Conservation (phyloP, 2,888 invertebrate genomes). For the Caradrina clavipalpis region DNA sequence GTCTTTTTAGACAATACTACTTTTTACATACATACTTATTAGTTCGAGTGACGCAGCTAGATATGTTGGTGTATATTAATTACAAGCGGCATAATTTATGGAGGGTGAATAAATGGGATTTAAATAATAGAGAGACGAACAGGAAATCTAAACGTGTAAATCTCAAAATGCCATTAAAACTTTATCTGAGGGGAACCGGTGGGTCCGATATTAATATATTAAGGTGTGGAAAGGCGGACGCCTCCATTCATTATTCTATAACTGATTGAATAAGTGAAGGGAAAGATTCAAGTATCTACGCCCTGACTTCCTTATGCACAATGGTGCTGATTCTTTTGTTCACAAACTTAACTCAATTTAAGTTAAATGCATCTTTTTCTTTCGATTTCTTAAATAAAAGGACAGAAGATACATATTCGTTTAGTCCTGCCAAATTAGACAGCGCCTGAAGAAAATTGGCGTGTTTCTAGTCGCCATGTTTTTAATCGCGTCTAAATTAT, state of each 20-base stretch:
- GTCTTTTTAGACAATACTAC: constrained; percentile 6
- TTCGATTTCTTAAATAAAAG: too few relatives aligned
- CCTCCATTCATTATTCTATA: not conserved
- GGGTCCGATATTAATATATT: not conserved
- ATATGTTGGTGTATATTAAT: constrained; percentile 9
- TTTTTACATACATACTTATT: not conserved
- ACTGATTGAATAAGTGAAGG: constrained; percentile 11
- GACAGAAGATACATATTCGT: too few relatives aligned
- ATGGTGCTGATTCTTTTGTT: too few relatives aligned
- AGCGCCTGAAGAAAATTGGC: too few relatives aligned
- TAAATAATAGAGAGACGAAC: not conserved
- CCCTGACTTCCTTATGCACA: too few relatives aligned
- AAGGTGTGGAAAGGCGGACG: not conserved
- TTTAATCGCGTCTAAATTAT: too few relatives aligned
- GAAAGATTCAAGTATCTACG: not conserved
- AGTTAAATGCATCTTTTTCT: too few relatives aligned
- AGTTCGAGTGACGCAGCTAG: not conserved
- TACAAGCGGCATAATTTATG: not conserved
- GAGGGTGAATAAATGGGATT: not conserved
- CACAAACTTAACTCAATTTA: too few relatives aligned
- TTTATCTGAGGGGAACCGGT: not conserved
- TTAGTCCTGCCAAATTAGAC: too few relatives aligned
- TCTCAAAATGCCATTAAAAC: not conserved
- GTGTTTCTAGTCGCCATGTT: too few relatives aligned
- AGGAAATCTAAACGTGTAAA: not conserved